Evolutionary conservation across 2,113 vertebrate species (phyloP), one percentile per base, ranked within the genome.

Genomic region (Cnemophilus loriae): DNA sequence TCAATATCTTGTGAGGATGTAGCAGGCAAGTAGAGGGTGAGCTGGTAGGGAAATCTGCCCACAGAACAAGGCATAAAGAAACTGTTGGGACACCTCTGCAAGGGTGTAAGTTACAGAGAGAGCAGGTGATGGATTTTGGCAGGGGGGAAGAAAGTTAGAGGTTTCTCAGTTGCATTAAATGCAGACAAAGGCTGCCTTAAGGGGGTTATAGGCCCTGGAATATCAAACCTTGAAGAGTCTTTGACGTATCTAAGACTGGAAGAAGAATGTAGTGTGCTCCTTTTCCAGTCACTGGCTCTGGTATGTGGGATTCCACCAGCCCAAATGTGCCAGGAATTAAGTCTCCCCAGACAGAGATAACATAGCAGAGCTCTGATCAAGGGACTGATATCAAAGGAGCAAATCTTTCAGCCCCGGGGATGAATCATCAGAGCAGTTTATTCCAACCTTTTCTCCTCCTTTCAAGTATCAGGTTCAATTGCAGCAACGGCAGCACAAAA

Each of bases 301-400:
- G 56, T 96, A 96, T 96, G 85, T 94, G 73, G 80, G 95, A 96
- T 96, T 96, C 90, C 95, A 92, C 73, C 44, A 79, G 76, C 83
- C 57, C 65, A 75, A 92, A 95, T 95, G 96, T 97, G 96, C 83
- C 88, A 96, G 96, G 95, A 97, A 92, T 96, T 94, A 97, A 90
- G 93, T 92, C 95, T 96, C 90, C 83, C 47, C 85, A 94, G 90
- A 90, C 87, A 90, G 84, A 96, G 96, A 95, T 97, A 96, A 96
- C 93, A 96, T 94, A 95, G 95, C 93, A 95, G 57, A 81, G 90
- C 88, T 79, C 86, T 97, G 92, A 96, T 97, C 79, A 93, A 96
- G 96, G 92, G 85, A 57, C 88, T 79, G 76, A 86, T 96, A 96
- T 94, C 96, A 95, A 89, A 90, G 93, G 12, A 93, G 61, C 73